Evolutionary conservation across 2,113 vertebrate species (phyloP).

Genomic region (Hemibagrus wyckioides): DNA sequence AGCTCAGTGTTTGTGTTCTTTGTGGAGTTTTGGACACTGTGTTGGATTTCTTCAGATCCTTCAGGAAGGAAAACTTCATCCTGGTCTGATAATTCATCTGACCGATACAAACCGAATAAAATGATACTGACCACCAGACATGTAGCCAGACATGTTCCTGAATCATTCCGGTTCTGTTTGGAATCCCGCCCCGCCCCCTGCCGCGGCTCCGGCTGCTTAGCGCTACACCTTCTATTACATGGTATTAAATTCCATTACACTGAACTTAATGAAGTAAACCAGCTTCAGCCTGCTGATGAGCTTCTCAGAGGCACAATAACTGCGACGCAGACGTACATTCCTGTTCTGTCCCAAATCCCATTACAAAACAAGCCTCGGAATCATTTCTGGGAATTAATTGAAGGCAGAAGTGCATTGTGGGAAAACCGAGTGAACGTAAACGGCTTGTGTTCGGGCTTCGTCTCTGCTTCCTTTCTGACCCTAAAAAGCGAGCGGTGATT

Average conservation of each 20-base stretch:
- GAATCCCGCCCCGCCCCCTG: neutral
- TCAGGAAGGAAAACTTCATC: no score
- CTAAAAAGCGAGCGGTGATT: neutral
- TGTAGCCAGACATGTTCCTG: no score
- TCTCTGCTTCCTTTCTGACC: neutral
- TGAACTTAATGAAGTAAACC: neutral
- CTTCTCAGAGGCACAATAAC: neutral
- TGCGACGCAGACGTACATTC: neutral
- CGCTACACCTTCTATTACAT: neutral
- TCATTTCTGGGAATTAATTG: neutral
- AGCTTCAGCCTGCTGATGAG: neutral
- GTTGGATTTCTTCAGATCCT: no score
- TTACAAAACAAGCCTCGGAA: neutral
- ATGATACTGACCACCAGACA: no score
- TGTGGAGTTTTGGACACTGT: no score
- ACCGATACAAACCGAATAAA: no score
- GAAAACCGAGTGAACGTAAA: neutral
- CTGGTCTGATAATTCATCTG: no score
- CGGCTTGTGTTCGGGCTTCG: neutral
- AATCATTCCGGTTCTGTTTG: slow-evolving; percentile 2
- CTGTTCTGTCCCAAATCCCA: slow-evolving; percentile 6
- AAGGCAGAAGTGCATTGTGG: neutral
- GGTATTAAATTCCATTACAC: neutral
- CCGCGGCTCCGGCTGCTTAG: neutral
- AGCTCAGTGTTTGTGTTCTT: no score